Evolutionary conservation across 1,140 invertebrate species (phyloP).

Genomic region (Philotrypesis tridentata): DNA sequence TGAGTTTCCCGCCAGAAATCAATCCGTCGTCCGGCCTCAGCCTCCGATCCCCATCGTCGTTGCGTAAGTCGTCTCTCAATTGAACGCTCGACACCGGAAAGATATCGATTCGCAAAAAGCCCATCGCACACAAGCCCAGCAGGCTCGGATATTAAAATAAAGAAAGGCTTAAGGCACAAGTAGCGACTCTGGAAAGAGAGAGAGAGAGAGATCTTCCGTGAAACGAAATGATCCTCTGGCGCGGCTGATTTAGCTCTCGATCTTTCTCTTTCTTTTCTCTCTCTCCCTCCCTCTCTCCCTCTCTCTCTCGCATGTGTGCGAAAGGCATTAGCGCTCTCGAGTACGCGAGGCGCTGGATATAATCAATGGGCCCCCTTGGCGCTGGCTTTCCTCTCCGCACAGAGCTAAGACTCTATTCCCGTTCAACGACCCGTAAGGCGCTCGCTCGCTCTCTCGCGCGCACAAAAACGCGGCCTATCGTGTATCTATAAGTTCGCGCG

Average conservation of each 20-base stretch:
- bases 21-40: no score
- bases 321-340: conserved; percentile 17
- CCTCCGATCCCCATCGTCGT: no score
- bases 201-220: background rate
- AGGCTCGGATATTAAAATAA: background rate
- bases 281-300: background rate
- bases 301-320: background rate
- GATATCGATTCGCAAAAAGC: background rate
- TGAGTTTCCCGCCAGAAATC: no score
- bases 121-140: no score
- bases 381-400: background rate
- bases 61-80: background rate
- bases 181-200: no score
- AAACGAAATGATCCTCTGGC: background rate
- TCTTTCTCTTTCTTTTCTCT: background rate
- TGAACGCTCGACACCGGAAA: background rate
- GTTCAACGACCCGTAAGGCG: conserved; percentile 28
- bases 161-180: background rate
- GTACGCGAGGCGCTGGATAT: conserved; percentile 1
- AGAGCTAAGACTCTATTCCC: conserved; percentile 38
- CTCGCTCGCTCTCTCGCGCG: no score
- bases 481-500: background rate
- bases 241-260: conserved; percentile 3
- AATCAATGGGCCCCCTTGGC: background rate
- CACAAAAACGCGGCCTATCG: conserved; percentile 19